Conservation (phyloP, 2,797 vertebrate species). For the Cuculus canorus region DNA sequence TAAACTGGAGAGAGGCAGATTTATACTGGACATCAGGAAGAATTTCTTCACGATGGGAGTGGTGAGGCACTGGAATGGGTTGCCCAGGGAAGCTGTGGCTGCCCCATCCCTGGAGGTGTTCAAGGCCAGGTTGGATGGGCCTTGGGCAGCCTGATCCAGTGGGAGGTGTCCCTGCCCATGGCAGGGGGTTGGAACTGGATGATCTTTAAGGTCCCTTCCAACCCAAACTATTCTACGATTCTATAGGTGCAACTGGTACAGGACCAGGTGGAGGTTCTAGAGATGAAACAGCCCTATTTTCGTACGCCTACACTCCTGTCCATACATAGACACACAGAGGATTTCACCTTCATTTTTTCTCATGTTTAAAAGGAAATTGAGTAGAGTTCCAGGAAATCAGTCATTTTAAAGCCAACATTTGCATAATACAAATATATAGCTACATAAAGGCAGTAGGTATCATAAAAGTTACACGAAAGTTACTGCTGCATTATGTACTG, state of each 20-base stretch:
- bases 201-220: no score
- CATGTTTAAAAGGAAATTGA: not conserved
- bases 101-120: no score
- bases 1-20: no score
- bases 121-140: no score
- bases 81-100: no score
- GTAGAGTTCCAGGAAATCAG: not conserved
- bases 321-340: not conserved
- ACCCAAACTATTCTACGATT: no score
- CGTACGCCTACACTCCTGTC: not conserved
- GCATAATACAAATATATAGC: not conserved
- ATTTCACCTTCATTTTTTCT: not conserved
- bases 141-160: no score
- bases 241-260: accelerated
- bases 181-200: no score
- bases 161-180: no score
- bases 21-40: no score
- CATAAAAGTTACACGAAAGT: not conserved
- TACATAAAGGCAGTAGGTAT: accelerated
- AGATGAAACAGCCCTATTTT: not conserved
- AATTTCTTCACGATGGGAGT: no score
- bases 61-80: no score
- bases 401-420: not conserved
- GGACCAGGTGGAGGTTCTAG: not conserved
- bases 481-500: not conserved